Evolutionary conservation across 1,140 invertebrate genomes (phyloP), one percentile per base, ranked within the genome.

Genomic region (Drosophila lacertosa): DNA sequence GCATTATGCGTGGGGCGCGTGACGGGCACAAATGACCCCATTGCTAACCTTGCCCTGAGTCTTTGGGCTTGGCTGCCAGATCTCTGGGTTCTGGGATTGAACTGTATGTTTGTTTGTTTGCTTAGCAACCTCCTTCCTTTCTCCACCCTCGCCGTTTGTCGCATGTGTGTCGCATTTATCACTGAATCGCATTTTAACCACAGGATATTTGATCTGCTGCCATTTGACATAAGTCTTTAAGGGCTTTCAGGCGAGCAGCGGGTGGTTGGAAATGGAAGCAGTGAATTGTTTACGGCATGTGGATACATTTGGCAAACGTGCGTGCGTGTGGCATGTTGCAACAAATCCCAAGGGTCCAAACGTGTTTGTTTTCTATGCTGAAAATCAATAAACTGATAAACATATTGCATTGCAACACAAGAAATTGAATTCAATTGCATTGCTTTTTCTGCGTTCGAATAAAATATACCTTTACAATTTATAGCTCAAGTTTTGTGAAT

Each of bases 301-400:
- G 74, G 64, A 78, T 79, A 72, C 64, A 86, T 64, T 73, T 77
- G 58, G 22, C 58, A 64, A 74, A 57, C 50, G 3, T 58, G 37
- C 54, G 44, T 58, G 42, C 37, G 18, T 64, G 51, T 39, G 26
- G 45, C 57, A 67, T 51, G 57, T 63, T 70, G 58, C 58, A 68
- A 62, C 39, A 33, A 55, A 24, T 60, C 54, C 54, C 35, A 20
- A 22, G 22, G 55, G 51, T n/a, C 13, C 9, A 1, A 16, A 42
- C 16, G 24, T 67, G 65, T 80, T 72, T 72, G 66, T 75, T 64
- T 80, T 70, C 55, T 50, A 50, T 62, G 47, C 54, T 37, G 15
- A 84, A 86, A 84, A 84, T 84, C 80, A 84, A 84, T 84, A 84
- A 81, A 86, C 80, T 80, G 81, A 80, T 81, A 80, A 84, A 84